phyloP scores from a whole-genome alignment of 2,113 vertebrate genomes.

The Xiphorhynchus elegans region DNA sequence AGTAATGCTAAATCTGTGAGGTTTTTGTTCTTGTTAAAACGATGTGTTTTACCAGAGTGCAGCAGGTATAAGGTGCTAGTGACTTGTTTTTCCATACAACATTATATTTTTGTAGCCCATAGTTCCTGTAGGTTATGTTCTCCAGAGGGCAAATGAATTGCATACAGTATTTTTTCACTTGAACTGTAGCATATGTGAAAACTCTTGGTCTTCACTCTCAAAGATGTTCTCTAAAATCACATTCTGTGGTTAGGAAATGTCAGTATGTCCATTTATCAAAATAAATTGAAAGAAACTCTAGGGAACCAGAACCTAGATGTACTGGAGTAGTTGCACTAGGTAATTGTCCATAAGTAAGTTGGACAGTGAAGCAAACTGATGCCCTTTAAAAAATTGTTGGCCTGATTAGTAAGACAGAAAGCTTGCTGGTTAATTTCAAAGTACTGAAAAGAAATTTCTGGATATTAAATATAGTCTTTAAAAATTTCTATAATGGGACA shows the following conservation, averaged over 20 bases:
- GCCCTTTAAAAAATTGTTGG: background rate
- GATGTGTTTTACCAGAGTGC: background rate
- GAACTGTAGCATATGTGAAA: background rate
- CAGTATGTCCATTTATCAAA: background rate
- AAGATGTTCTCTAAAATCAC: background rate
- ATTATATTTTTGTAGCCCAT: background rate
- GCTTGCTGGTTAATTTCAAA: constrained; percentile 17
- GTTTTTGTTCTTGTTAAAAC: background rate
- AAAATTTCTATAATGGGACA: background rate
- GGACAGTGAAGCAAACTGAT: background rate
- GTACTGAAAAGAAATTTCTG: background rate
- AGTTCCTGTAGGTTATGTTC: background rate
- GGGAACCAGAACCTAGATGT: background rate
- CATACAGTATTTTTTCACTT: background rate
- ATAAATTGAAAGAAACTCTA: background rate
- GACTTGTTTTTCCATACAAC: background rate
- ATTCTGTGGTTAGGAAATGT: background rate
- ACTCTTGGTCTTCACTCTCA: background rate
- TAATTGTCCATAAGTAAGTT: background rate
- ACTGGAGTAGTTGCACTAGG: background rate
- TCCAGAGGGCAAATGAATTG: background rate
- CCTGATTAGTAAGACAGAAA: constrained; percentile 30
- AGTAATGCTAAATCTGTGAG: background rate
- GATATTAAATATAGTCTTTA: constrained; percentile 5
- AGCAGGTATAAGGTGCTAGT: background rate